Evolutionary conservation across 2,888 invertebrate genomes (phyloP).

Genomic region (Apeira syringaria): DNA sequence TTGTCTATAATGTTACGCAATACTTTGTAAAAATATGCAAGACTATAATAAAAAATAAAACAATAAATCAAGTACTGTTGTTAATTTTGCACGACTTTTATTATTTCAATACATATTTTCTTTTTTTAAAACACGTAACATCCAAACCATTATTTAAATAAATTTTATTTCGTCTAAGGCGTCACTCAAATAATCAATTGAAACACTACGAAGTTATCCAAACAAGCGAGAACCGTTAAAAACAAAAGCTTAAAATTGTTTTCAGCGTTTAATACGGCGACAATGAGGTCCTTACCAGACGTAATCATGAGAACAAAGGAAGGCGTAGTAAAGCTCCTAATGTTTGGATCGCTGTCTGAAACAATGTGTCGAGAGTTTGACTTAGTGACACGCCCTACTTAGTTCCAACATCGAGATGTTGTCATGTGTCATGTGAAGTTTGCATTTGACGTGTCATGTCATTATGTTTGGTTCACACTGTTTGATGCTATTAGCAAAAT

Average conservation of each 20-base stretch:
- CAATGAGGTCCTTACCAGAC: conserved; percentile 51
- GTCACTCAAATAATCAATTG: conserved; percentile 3
- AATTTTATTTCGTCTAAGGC: background rate
- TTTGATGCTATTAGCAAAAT: too few species aligned
- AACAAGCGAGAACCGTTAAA: conserved; percentile 43
- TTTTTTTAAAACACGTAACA: too few species aligned
- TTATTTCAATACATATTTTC: too few species aligned
- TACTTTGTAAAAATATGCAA: too few species aligned
- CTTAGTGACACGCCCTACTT: conserved; percentile 8
- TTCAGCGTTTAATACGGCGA: conserved; percentile 37
- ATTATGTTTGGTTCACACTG: background rate
- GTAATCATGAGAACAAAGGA: conserved; percentile 62
- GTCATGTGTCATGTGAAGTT: conserved; percentile 10
- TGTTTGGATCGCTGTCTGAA: conserved; percentile 32
- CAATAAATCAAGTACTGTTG: too few species aligned
- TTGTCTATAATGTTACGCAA: too few species aligned
- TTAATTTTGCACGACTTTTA: too few species aligned
- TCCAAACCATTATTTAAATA: background rate
- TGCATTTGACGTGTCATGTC: conserved; percentile 5
- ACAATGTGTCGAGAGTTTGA: conserved; percentile 24
- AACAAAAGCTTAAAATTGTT: conserved; percentile 41
- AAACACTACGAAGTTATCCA: conserved; percentile 33
- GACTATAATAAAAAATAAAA: too few species aligned
- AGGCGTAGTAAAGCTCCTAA: conserved; percentile 47
- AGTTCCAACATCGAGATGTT: conserved; percentile 7